Percentiles rank a stretch among this genome's conserved stretches.
phyloP scores from a whole-genome alignment of 2,888 invertebrate species.

The Dascillus cervinus region DNA sequence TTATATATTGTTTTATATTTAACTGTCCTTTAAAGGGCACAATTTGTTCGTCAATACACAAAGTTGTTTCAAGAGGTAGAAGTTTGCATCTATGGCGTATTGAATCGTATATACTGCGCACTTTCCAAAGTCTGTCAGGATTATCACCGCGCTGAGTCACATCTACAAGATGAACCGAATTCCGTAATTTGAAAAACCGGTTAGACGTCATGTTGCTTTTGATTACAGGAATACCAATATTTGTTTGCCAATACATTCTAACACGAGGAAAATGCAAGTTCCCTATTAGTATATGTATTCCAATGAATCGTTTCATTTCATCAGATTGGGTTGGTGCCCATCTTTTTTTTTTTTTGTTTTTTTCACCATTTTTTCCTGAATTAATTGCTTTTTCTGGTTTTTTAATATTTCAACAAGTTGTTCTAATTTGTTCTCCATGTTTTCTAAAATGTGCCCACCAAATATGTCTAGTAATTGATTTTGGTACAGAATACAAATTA shows the following conservation, averaged over 20 bases:
- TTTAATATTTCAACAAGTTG: too few relatives aligned
- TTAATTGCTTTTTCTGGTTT: too few relatives aligned
- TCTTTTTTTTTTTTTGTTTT: too few relatives aligned
- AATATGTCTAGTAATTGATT: too few relatives aligned
- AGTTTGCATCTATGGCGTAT: conserved; percentile 2
- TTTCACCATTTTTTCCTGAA: too few relatives aligned
- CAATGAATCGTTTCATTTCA: conserved; percentile 4
- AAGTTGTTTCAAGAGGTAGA: conserved; percentile 2
- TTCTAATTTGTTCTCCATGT: too few relatives aligned
- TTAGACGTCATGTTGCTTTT: conserved; percentile 2
- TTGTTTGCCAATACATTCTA: conserved; percentile 1
- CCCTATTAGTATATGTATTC: conserved; percentile 5
- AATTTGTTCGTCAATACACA: conserved; percentile 3
- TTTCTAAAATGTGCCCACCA: too few relatives aligned
- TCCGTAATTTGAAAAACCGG: conserved; percentile 2
- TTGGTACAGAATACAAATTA: too few relatives aligned
- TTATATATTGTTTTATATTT: conserved; percentile 4
- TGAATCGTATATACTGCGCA: conserved; percentile 2
- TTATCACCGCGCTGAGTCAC: conserved; percentile 1
- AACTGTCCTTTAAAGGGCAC: conserved; percentile 4
- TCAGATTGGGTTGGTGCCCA: neutral
- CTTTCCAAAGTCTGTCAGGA: conserved; percentile 5
- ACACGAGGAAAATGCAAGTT: conserved; percentile 4
- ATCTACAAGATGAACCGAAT: conserved; percentile 4
- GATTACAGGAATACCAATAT: conserved; percentile 1